Percentiles rank a stretch among this genome's conserved stretches.
Conservation (phyloP, 2,797 vertebrate genomes). For the Chlorospingus flavigularis region DNA sequence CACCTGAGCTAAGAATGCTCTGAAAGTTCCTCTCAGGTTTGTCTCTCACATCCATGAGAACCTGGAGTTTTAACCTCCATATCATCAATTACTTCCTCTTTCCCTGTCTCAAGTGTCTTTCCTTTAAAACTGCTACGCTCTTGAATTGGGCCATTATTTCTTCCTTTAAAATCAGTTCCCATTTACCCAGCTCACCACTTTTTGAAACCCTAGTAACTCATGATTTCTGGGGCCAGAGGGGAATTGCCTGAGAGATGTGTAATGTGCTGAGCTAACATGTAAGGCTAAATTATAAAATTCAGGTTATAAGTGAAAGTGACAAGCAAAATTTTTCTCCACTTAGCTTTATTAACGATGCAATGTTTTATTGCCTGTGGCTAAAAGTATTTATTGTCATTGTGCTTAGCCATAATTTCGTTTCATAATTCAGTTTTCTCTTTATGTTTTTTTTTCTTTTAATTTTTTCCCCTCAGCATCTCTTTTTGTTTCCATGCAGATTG, state of each 20-base stretch:
- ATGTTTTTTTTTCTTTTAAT: not conserved
- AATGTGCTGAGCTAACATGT: slow-evolving; percentile 50
- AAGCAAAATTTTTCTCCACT: slow-evolving; percentile 63
- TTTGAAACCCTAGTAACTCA: slow-evolving; percentile 58
- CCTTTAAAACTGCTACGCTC: not conserved
- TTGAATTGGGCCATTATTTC: slow-evolving; percentile 58
- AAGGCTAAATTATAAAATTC: slow-evolving; percentile 62
- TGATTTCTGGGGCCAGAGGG: slow-evolving; percentile 61
- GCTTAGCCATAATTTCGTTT: slow-evolving; percentile 42
- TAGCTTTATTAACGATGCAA: slow-evolving; percentile 61
- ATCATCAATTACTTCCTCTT: not conserved
- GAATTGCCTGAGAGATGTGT: slow-evolving; percentile 63
- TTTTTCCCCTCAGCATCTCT: not conserved
- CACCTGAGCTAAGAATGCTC: not conserved
- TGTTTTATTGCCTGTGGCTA: slow-evolving; percentile 58
- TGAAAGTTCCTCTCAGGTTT: not conserved
- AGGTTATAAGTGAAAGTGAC: slow-evolving; percentile 70
- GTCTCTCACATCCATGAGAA: not conserved
- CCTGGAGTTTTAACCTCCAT: not conserved
- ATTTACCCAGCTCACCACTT: slow-evolving; percentile 55
- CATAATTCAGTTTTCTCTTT: slow-evolving; percentile 36
- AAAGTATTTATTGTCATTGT: slow-evolving; percentile 56
- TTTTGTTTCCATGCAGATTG: not conserved
- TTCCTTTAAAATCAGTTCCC: slow-evolving; percentile 60
- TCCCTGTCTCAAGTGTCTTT: not conserved